Percentiles rank a stretch among this genome's conserved stretches.
These are phyloP conservation scores for Macrophya alboannulata DNA, from an alignment of 2,888 invertebrate genomes.

Conservation along the genomic window DNA sequence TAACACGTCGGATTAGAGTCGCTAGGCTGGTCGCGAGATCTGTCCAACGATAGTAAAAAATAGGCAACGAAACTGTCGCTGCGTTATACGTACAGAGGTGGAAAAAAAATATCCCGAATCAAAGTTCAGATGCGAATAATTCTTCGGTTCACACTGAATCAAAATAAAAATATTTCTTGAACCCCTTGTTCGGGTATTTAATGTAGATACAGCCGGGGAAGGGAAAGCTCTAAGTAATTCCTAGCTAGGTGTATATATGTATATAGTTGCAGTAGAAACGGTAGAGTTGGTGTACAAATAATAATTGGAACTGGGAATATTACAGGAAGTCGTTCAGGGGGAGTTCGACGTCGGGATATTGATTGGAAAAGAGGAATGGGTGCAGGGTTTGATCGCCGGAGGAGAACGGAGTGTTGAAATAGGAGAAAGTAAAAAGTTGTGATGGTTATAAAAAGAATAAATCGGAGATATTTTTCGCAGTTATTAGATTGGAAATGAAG, in stretches of 20 bases:
- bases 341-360: slow-evolving; percentile 18
- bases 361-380: slow-evolving; percentile 23
- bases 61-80: too few relatives aligned
- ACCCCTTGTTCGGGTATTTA: not conserved
- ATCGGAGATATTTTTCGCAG: not conserved
- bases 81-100: too few relatives aligned
- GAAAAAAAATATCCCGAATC: not conserved
- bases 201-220: not conserved
- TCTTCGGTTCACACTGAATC: not conserved
- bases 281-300: slow-evolving; percentile 27
- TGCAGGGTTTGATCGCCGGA: not conserved
- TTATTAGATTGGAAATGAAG: not conserved
- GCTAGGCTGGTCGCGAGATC: too few relatives aligned
- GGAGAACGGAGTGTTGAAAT: not conserved
- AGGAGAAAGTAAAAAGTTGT: not conserved
- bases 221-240: not conserved
- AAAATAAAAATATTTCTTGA: not conserved
- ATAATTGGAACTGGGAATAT: slow-evolving; percentile 52
- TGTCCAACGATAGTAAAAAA: too few relatives aligned
- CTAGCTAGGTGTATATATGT: not conserved
- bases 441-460: not conserved
- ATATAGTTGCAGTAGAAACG: not conserved
- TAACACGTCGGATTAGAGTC: not conserved
- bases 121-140: not conserved
- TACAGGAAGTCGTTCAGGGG: slow-evolving; percentile 24